Base-by-base conservation (phyloP, 2,113 vertebrate genomes). In the Hipposideros armiger region DNA sequence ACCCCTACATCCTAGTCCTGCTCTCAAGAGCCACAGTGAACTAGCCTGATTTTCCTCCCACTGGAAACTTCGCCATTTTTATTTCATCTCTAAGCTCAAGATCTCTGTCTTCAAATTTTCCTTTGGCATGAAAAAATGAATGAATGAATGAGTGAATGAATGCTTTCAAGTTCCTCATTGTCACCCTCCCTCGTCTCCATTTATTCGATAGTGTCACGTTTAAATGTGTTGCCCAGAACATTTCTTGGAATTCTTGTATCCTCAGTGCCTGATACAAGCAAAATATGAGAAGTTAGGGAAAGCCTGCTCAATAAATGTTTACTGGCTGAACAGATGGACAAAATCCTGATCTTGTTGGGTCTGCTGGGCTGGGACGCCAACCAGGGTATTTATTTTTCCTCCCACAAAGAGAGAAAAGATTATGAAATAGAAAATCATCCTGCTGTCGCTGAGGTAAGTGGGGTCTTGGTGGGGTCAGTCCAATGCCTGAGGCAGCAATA, bases 391-490 rank as follows among this genome's bases (percentile, higher is more conserved):
- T 96, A 96, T 94, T 87, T 95, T 96, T 80, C 96, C 40, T 97
- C 90, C 67, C 40, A 73, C 78, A 87, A 72, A 78, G 73, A 96
- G 93, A 96, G 92, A 82, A 77, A 87, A 92, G 94, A 93, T 95
- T 92, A 96, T 97, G 96, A 96, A 96, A 93, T 32, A 28, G 87
- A 95, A 97, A 97, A 96, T 94, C 95, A 91, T 83, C 87, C 72
- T 60, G 62, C 84, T 70, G n/a, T 80, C 6, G 0, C 87, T 11
- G 32, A 86, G 91, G 85, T 78, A 96, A 96, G 94, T 45, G 64
- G 77, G 90, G 96, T 97, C 90, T 96, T 82, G 24, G 84, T 72
- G 78, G 88, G 96, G 96, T 97, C 95, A 97, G 83, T 32, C 20
- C 54, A 11, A n/a, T 80, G 96, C 94, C 77, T 40, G 90, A 94